Percentiles rank a stretch among this genome's conserved stretches.
phyloP scores from a whole-genome alignment of 1,140 invertebrate species.

The Carposina sasakii region DNA sequence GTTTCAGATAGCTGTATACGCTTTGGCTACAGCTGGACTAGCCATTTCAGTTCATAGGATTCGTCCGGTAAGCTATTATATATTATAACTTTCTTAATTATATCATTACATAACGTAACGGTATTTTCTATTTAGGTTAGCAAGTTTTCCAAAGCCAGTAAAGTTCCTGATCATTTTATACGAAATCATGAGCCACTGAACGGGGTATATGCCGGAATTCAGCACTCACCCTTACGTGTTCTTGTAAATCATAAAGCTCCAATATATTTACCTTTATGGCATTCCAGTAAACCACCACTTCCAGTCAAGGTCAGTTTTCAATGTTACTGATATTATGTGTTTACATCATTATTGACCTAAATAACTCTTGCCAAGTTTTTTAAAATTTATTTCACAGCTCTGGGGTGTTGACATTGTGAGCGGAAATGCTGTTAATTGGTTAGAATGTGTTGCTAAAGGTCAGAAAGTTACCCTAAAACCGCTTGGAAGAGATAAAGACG shows the following conservation, averaged over 20 bases:
- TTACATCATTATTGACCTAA: background rate
- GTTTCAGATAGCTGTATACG: slow-evolving; percentile 69
- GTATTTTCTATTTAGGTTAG: slow-evolving; percentile 55
- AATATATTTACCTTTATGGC: slow-evolving; percentile 69
- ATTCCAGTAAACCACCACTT: slow-evolving; percentile 66
- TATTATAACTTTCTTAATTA: slow-evolving; percentile 31
- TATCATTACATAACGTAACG: slow-evolving; percentile 21
- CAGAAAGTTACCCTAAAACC: slow-evolving; percentile 54
- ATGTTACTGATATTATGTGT: slow-evolving; percentile 13
- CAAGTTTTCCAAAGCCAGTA: slow-evolving; percentile 66
- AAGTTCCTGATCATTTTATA: slow-evolving; percentile 65
- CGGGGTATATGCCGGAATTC: slow-evolving; percentile 55
- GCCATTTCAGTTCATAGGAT: slow-evolving; percentile 65
- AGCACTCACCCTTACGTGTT: slow-evolving; percentile 56
- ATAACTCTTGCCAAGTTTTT: slow-evolving; percentile 20
- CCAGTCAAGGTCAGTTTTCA: slow-evolving; percentile 58
- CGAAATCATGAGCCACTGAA: slow-evolving; percentile 52
- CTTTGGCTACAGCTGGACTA: slow-evolving; percentile 61
- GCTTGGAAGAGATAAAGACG: slow-evolving; percentile 52
- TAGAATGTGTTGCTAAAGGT: slow-evolving; percentile 64
- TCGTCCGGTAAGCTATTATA: slow-evolving; percentile 67
- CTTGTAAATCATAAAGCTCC: slow-evolving; percentile 62
- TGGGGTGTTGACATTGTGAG: slow-evolving; percentile 63
- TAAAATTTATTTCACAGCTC: slow-evolving; percentile 35
- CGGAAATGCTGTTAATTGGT: slow-evolving; percentile 63